Evolutionary conservation across 2,113 vertebrate species (phyloP).

Genomic region (Chiloscyllium plagiosum): DNA sequence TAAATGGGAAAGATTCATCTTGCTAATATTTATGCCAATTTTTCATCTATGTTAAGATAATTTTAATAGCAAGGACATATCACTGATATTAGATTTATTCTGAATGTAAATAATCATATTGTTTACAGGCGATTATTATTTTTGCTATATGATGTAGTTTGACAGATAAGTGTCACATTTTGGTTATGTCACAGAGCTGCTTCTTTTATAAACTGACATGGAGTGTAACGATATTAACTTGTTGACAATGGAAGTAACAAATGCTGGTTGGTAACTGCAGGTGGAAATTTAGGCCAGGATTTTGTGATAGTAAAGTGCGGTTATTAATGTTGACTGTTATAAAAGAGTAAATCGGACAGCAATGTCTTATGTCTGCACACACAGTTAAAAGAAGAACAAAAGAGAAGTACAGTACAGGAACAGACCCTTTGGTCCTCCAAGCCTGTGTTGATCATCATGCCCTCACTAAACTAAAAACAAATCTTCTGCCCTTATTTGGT

Average conservation of each 20-base stretch:
- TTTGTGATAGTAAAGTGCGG: background rate
- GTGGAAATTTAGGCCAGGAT: background rate
- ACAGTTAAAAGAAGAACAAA: background rate
- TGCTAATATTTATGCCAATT: background rate
- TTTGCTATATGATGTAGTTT: background rate
- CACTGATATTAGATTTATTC: background rate
- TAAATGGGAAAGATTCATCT: background rate
- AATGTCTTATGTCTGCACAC: background rate
- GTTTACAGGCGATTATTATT: background rate
- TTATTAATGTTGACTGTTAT: background rate
- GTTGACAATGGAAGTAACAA: background rate
- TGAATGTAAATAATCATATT: background rate
- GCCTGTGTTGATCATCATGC: too few species aligned
- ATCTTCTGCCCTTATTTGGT: too few species aligned
- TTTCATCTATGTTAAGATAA: background rate
- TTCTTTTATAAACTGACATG: background rate
- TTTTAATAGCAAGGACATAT: background rate
- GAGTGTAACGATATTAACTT: background rate
- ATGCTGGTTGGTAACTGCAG: background rate
- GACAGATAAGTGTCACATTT: background rate
- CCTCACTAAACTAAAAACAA: too few species aligned
- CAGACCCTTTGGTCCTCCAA: too few species aligned
- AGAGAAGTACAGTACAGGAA: too few species aligned
- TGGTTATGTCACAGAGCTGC: too few species aligned
- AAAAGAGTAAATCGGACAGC: background rate